These are phyloP conservation scores for Paedocypris micromegethes DNA, from an alignment of 2,797 vertebrate species.

Conservation along the genomic window DNA sequence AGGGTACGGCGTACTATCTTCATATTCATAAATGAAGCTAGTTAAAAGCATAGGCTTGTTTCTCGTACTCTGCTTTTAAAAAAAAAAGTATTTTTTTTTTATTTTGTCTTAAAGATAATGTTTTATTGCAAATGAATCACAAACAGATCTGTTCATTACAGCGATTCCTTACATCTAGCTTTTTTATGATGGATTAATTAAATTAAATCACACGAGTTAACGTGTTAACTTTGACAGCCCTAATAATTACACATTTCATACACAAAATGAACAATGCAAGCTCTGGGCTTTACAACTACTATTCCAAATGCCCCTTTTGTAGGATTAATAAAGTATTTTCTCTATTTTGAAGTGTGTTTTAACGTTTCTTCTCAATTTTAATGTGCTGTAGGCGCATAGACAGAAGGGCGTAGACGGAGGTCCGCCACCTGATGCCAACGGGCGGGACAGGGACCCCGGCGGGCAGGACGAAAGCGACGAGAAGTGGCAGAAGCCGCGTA, in stretches of 20 bases:
- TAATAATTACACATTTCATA: no score
- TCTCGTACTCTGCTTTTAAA: no score
- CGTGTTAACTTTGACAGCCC: no score
- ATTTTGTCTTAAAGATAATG: no score
- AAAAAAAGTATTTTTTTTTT: no score
- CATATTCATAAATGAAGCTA: conserved; percentile 23
- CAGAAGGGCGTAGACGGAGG: conserved; percentile 59
- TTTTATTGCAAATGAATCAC: no score
- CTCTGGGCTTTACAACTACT: not conserved
- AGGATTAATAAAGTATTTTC: not conserved
- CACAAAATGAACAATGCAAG: no score
- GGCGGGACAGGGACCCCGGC: conserved; percentile 35
- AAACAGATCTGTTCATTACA: no score
- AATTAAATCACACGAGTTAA: no score
- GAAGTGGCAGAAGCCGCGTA: conserved; percentile 61
- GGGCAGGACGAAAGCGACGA: conserved; percentile 51
- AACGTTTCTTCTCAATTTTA: conserved; percentile 18
- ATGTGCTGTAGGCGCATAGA: conserved; percentile 49
- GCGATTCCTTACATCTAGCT: no score
- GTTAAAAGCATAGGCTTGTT: not conserved
- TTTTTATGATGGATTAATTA: no score
- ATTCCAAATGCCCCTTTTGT: not conserved
- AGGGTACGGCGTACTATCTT: conserved; percentile 6
- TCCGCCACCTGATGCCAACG: conserved; percentile 54
- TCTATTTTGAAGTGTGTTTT: conserved; percentile 3